Base-by-base conservation (phyloP, 2,113 vertebrate genomes). In the Ceyx margarethae region DNA sequence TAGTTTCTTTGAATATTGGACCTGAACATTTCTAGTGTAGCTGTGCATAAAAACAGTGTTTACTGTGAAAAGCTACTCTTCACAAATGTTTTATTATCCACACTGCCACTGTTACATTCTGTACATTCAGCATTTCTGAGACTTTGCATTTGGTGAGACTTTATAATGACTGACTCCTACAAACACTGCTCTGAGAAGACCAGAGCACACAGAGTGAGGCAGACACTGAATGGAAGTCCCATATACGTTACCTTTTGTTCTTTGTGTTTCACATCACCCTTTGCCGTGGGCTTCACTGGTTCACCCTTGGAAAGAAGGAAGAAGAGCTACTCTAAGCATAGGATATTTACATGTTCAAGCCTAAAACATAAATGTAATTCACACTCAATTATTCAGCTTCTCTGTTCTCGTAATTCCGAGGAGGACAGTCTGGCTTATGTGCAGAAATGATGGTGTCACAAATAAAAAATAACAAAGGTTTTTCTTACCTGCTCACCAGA, bases 401-500 rank as follows among this genome's bases (percentile, higher is more conserved):
- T 22, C 53, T 51, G 25, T 20, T 80, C 68, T 62, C 26, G 0
- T 14, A 61, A 50, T 35, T 43, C n/a, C 16, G 12, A 12, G 54
- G 8, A n/a, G 3, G n/a, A 54, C 20, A 87, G 40, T 35, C 10
- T 35, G 35, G 11, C 43, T 68, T 15, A 15, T 23, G 31, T 1
- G 33, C 19, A 58, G 8, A 29, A 6, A 33, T 13, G 29, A 42
- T 66, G 60, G 3, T 62, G 28, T 3, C 74, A 43, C 33, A 53
- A 71, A 35, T 13, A 21, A n/a, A 74, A 90, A 31, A 10, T 4
- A 42, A 19, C 3, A 13, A 33, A 46, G 21, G 5, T 85, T 74
- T 53, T n/a, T 57, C 43, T 95, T 95, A 98, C 98, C 96, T 97
- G 50, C 10, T 95, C 93, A 26, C 96, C 79, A 1, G 94, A 89